Conservation (phyloP, 2,888 invertebrate species). For the Cataglyphis rosenhaueri region DNA sequence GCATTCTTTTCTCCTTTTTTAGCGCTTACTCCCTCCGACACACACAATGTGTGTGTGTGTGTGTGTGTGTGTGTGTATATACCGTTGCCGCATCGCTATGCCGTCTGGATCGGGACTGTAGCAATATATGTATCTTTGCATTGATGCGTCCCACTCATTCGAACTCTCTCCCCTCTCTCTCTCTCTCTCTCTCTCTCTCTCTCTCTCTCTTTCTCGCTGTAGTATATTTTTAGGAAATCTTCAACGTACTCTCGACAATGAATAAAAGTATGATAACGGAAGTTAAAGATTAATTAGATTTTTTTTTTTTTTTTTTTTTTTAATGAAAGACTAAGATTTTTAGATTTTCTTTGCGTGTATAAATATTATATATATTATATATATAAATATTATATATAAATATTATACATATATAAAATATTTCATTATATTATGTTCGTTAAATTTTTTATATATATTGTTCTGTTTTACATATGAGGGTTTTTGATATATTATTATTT, state of each 20-base stretch:
- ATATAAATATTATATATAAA: too few relatives aligned
- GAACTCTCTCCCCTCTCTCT: not conserved
- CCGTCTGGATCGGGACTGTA: not conserved
- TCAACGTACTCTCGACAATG: not conserved
- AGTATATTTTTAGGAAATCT: not conserved
- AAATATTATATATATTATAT: too few relatives aligned
- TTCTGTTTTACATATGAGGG: not conserved
- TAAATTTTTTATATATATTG: too few relatives aligned
- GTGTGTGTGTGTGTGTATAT: not conserved
- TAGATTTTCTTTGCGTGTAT: not conserved
- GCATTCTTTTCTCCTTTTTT: slow-evolving; percentile 57
- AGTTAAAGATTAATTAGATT: not conserved
- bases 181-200: not conserved
- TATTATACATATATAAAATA: not conserved
- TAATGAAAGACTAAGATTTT: not conserved
- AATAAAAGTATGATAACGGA: not conserved
- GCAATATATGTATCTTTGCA: not conserved
- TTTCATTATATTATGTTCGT: not conserved
- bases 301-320: not conserved
- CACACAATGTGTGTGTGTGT: not conserved
- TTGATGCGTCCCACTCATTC: not conserved
- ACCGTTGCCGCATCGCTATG: slow-evolving; percentile 10
- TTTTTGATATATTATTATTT: not conserved
- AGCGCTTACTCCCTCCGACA: slow-evolving; percentile 1
- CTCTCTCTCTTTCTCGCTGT: not conserved